A percentile compares a stretch with the other conserved stretches of the same genome.
Evolutionary conservation across 2,888 invertebrate species (phyloP).

Genomic region (Lasioglossum pauxillum): DNA sequence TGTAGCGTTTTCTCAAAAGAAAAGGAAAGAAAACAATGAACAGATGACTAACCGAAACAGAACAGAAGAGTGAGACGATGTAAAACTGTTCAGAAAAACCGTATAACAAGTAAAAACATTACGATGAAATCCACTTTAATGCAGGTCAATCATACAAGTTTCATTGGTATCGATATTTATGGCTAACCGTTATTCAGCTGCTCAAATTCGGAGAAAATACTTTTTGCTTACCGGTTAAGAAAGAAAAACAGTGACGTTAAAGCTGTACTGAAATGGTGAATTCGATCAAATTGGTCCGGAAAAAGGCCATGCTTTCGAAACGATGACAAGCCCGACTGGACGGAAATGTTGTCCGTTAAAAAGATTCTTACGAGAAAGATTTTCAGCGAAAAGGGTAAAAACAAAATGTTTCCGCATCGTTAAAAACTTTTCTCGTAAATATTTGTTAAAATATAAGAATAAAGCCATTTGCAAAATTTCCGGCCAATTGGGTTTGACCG

Average conservation of each 20-base stretch:
- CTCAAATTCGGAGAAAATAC: background rate
- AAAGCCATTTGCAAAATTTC: background rate
- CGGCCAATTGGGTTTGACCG: background rate
- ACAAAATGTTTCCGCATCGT: background rate
- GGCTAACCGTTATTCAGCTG: constrained; percentile 2
- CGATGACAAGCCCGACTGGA: background rate
- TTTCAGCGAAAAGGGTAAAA: background rate
- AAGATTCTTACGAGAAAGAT: too few species aligned
- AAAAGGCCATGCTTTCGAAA: background rate
- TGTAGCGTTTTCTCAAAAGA: background rate
- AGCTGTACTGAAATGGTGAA: background rate
- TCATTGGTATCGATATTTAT: constrained; percentile 19
- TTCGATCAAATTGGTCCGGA: background rate
- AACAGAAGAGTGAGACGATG: background rate
- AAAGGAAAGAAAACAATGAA: background rate
- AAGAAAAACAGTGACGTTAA: background rate
- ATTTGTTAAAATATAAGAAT: background rate
- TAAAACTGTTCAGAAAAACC: background rate
- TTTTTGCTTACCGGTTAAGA: background rate
- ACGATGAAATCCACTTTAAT: background rate
- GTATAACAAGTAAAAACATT: background rate
- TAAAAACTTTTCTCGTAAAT: background rate
- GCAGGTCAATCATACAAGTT: background rate
- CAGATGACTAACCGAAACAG: background rate
- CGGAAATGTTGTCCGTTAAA: background rate